A percentile compares a stretch with the other conserved stretches of the same genome.
Evolutionary conservation across 2,797 vertebrate genomes (phyloP).

Genomic region (Melanotaenia boesemani): DNA sequence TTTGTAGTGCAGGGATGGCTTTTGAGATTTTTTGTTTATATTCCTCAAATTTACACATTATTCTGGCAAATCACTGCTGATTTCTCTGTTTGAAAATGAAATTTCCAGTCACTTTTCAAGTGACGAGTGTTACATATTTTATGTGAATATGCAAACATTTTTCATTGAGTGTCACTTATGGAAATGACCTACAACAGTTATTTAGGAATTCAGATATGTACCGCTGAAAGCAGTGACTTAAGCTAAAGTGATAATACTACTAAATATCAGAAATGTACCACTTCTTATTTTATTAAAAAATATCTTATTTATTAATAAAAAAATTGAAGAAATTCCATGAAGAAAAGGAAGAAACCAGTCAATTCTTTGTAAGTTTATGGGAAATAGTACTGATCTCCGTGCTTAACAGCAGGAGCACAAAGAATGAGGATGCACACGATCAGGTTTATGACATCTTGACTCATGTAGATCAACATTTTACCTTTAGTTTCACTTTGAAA

Average conservation of each 20-base stretch:
- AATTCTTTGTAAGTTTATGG: conserved; percentile 16
- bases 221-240: neutral
- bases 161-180: neutral
- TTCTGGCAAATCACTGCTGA: neutral
- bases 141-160: conserved; percentile 4
- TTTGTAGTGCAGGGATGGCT: neutral
- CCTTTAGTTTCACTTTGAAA: conserved; percentile 27
- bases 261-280: neutral
- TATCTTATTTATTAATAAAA: too few species aligned
- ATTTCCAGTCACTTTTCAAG: conserved; percentile 1
- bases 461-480: conserved; percentile 24
- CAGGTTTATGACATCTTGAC: conserved; percentile 20
- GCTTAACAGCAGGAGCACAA: conserved; percentile 4
- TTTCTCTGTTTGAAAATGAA: conserved; percentile 7
- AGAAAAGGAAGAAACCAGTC: neutral
- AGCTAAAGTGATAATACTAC: neutral
- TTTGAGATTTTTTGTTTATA: neutral
- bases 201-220: too few species aligned
- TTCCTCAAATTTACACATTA: conserved; percentile 7
- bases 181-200: neutral
- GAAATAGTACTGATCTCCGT: conserved; percentile 19
- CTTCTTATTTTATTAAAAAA: neutral
- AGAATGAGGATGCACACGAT: conserved; percentile 1
- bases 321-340: neutral
- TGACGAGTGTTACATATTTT: conserved; percentile 16